These are phyloP conservation scores for Drosophila sulfurigaster DNA, from an alignment of 1,140 invertebrate species.

Conservation along the genomic window DNA sequence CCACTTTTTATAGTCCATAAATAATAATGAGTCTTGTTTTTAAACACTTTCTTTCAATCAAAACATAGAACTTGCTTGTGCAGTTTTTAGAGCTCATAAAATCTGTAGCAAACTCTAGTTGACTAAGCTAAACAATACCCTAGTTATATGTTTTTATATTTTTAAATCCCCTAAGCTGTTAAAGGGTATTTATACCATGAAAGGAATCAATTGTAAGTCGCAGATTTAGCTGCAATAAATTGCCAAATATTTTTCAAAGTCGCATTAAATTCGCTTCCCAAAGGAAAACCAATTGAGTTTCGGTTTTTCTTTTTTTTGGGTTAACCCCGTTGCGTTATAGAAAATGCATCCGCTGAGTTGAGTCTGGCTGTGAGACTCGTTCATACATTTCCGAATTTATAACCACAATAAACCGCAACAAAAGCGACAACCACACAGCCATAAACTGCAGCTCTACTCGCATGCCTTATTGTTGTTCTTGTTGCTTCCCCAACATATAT, in stretches of 20 bases:
- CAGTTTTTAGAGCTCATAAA: conserved; percentile 1
- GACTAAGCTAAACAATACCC: not conserved
- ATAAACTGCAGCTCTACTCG: conserved; percentile 43
- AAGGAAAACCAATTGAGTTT: not conserved
- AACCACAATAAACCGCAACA: conserved; percentile 52
- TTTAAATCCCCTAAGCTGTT: not conserved
- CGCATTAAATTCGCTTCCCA: conserved; percentile 9
- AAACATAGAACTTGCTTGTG: not conserved
- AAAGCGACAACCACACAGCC: conserved; percentile 42
- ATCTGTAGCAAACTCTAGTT: not conserved
- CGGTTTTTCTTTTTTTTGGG: not conserved
- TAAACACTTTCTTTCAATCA: not conserved
- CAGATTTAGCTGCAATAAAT: not conserved
- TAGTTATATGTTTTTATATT: not conserved
- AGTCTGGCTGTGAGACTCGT: not conserved
- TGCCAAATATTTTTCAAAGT: not conserved
- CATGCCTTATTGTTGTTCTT: conserved; percentile 23
- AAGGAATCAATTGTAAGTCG: not conserved
- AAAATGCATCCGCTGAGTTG: conserved; percentile 19
- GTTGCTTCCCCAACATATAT: conserved; percentile 53
- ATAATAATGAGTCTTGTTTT: not conserved
- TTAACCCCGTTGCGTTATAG: not conserved
- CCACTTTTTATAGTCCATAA: not conserved
- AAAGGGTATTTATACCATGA: not conserved
- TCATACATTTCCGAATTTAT: conserved; percentile 42